Percentiles rank a stretch among this genome's conserved stretches.
These are phyloP conservation scores for Mus musculus DNA, from an alignment of 2,113 vertebrate genomes.

Conservation along the genomic window DNA sequence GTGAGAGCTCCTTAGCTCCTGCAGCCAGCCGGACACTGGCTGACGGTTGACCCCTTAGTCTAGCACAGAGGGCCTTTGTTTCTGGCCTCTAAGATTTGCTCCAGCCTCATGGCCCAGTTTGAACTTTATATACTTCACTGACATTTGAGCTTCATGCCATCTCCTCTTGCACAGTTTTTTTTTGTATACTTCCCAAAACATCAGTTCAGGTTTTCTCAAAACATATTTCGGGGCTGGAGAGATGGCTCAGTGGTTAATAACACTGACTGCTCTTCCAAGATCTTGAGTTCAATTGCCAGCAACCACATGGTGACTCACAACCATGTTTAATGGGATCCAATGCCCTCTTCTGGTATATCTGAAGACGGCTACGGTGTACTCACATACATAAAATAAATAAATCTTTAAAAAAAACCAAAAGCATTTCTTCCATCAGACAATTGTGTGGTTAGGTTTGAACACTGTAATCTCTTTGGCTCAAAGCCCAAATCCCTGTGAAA, in stretches of 20 bases:
- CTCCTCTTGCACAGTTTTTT: constrained; percentile 3
- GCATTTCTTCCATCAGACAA: background rate
- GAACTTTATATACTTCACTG: background rate
- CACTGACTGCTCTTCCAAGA: too few relatives aligned
- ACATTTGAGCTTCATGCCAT: background rate
- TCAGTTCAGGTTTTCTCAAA: background rate
- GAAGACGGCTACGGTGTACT: too few relatives aligned
- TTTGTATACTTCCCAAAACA: background rate
- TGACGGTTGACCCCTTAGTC: background rate
- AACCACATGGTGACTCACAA: too few relatives aligned
- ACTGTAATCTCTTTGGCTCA: background rate
- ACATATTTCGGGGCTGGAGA: background rate
- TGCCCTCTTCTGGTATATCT: too few relatives aligned
- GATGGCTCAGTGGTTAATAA: too few relatives aligned
- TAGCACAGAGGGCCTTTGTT: background rate
- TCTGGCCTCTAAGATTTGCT: background rate
- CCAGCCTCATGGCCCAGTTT: background rate
- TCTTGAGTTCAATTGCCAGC: too few relatives aligned
- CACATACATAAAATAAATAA: too few relatives aligned
- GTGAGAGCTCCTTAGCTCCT: background rate
- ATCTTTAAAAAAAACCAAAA: too few relatives aligned
- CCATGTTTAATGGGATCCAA: too few relatives aligned
- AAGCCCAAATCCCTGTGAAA: background rate
- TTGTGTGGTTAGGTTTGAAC: background rate
- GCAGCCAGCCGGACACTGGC: background rate